Percentiles rank a stretch among this genome's conserved stretches.
phyloP scores from a whole-genome alignment of 92 coral and sea anemone species.

The Phenganax stokvisi region DNA sequence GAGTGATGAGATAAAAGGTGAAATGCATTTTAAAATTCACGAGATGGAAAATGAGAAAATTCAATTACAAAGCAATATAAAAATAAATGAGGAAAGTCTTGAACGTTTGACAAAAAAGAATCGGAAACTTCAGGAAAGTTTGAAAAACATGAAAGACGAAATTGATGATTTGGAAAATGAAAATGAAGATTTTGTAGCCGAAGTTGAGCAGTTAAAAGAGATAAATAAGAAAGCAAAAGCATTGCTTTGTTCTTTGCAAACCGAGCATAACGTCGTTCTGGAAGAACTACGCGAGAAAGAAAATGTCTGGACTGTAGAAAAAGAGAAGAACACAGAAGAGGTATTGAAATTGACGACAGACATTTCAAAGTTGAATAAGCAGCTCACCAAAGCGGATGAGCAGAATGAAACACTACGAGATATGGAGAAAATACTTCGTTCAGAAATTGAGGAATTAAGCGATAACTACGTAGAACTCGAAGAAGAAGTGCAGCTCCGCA shows the following conservation, averaged over 20 bases:
- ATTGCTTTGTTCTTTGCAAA: neutral
- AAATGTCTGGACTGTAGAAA: slow-evolving; percentile 5
- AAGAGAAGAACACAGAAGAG: slow-evolving; percentile 2
- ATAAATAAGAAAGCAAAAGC: slow-evolving; percentile 11
- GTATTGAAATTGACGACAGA: slow-evolving; percentile 21
- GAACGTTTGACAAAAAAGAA: slow-evolving; percentile 21
- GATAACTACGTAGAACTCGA: slow-evolving; percentile 30
- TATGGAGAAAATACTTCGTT: slow-evolving; percentile 35
- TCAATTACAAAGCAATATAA: slow-evolving; percentile 18
- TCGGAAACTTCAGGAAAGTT: neutral
- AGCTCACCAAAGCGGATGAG: slow-evolving; percentile 17
- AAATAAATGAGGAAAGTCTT: slow-evolving; percentile 17
- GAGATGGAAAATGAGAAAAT: slow-evolving; percentile 21
- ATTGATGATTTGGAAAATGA: slow-evolving; percentile 33
- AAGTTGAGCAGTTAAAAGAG: slow-evolving; percentile 23
- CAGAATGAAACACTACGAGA: slow-evolving; percentile 34
- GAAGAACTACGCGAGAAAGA: slow-evolving; percentile 19
- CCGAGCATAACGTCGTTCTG: slow-evolving; percentile 16
- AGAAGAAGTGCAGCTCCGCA: slow-evolving; percentile 28
- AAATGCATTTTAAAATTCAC: neutral
- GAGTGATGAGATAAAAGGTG: neutral
- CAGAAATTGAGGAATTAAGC: slow-evolving; percentile 36
- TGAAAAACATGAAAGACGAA: slow-evolving; percentile 26
- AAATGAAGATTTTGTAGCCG: slow-evolving; percentile 37
- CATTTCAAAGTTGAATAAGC: neutral